Conservation (phyloP, 2,888 invertebrate genomes). For the Zygothrica quintamaculata region DNA sequence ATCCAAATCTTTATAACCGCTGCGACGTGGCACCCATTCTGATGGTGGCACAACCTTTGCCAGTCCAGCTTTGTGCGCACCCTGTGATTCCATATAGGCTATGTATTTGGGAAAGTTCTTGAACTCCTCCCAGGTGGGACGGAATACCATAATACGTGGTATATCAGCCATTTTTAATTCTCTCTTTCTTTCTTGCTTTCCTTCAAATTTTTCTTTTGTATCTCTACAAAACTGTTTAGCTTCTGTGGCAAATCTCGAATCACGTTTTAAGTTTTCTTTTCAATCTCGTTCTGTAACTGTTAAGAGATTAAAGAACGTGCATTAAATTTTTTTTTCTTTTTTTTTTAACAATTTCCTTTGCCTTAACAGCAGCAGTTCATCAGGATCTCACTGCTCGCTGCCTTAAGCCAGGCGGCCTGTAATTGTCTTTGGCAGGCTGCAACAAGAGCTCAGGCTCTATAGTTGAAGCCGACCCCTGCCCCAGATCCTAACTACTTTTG, state of each 20-base stretch:
- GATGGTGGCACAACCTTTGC: conserved; percentile 98
- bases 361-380: conserved; percentile 24
- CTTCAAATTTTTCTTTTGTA: too few species aligned
- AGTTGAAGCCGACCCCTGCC: conserved; percentile 20
- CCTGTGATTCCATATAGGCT: conserved; percentile 95
- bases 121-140: conserved; percentile 98
- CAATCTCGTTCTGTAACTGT: conserved; percentile 54
- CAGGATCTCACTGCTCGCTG: conserved; percentile 25
- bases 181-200: too few species aligned
- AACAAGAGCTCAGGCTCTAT: background rate
- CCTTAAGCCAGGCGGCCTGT: conserved; percentile 9
- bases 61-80: conserved; percentile 97
- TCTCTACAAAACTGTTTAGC: too few species aligned
- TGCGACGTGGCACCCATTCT: conserved; percentile 96
- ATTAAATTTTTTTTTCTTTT: conserved; percentile 25
- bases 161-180: conserved; percentile 65
- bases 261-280: background rate
- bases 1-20: conserved; percentile 92
- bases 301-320: conserved; percentile 22
- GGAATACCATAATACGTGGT: conserved; percentile 87
- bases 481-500: background rate
- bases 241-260: background rate
- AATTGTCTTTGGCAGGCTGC: conserved; percentile 22
- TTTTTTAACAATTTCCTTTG: conserved; percentile 31
- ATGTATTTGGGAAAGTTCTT: conserved; percentile 96